These are phyloP conservation scores for Oegoconia quadripuncta DNA, from an alignment of 2,888 invertebrate genomes.

Conservation along the genomic window DNA sequence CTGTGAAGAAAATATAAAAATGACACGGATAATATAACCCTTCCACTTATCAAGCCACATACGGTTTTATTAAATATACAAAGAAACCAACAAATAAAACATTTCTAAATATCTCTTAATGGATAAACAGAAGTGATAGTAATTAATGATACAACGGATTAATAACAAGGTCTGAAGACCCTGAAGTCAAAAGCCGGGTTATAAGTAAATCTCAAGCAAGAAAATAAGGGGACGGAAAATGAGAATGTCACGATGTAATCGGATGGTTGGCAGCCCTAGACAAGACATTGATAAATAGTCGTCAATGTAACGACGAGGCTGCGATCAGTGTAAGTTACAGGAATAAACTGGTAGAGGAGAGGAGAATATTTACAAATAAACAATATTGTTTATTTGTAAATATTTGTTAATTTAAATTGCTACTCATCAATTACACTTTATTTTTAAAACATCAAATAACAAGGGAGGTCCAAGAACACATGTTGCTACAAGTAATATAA, in stretches of 20 bases:
- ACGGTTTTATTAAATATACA: no score
- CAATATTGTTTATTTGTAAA: no score
- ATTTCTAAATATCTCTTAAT: slow-evolving; percentile 9
- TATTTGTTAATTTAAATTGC: no score
- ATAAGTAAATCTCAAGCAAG: slow-evolving; percentile 59
- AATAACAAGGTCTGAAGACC: slow-evolving; percentile 49
- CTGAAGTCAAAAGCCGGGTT: slow-evolving; percentile 71
- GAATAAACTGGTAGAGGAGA: not conserved
- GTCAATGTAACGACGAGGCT: slow-evolving; percentile 32
- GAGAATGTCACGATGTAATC: slow-evolving; percentile 72
- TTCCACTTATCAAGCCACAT: no score
- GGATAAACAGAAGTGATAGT: slow-evolving; percentile 35
- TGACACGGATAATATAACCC: no score
- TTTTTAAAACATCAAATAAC: no score
- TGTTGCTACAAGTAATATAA: no score
- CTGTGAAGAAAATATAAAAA: no score
- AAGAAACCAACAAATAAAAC: no score
- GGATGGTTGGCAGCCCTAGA: slow-evolving; percentile 57
- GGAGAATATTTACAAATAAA: not conserved
- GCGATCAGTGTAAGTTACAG: slow-evolving; percentile 15
- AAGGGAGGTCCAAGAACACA: no score
- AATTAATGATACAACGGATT: slow-evolving; percentile 68
- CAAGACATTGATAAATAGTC: slow-evolving; percentile 67
- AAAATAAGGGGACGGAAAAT: slow-evolving; percentile 47
- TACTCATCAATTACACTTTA: not conserved